Evolutionary conservation across 2,113 vertebrate species (phyloP).

Genomic region (Lontra canadensis): DNA sequence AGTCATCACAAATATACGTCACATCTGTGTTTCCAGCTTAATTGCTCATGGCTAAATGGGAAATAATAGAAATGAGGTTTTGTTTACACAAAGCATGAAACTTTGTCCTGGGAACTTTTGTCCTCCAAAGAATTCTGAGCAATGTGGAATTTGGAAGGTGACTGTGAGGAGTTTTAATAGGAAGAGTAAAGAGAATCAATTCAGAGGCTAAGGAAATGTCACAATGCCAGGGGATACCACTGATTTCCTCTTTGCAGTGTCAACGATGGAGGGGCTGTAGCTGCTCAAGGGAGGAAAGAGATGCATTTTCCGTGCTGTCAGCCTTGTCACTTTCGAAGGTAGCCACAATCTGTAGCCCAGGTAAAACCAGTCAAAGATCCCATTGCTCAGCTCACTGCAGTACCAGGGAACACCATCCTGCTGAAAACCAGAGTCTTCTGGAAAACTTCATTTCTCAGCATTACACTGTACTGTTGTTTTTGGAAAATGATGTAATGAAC

Average conservation of each 20-base stretch:
- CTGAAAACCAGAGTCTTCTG: background rate
- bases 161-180: conserved; percentile 59
- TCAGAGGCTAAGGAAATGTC: conserved; percentile 42
- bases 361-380: background rate
- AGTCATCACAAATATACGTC: conserved; percentile 72
- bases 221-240: background rate
- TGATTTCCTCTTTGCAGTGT: conserved; percentile 35
- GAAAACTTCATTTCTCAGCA: background rate
- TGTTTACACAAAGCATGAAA: conserved; percentile 67
- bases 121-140: conserved; percentile 69
- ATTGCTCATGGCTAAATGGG: conserved; percentile 64
- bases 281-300: background rate
- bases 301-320: background rate
- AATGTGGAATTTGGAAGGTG: conserved; percentile 56
- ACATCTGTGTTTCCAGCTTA: conserved; percentile 60
- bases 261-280: background rate
- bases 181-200: conserved; percentile 58
- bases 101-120: conserved; percentile 76
- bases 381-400: background rate
- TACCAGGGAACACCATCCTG: background rate
- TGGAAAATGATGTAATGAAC: background rate
- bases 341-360: background rate
- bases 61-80: conserved; percentile 74
- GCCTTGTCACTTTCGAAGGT: background rate
- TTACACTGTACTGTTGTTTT: background rate